These are phyloP conservation scores for Daboia siamensis DNA, from an alignment of 2,113 vertebrate species.

Conservation along the genomic window DNA sequence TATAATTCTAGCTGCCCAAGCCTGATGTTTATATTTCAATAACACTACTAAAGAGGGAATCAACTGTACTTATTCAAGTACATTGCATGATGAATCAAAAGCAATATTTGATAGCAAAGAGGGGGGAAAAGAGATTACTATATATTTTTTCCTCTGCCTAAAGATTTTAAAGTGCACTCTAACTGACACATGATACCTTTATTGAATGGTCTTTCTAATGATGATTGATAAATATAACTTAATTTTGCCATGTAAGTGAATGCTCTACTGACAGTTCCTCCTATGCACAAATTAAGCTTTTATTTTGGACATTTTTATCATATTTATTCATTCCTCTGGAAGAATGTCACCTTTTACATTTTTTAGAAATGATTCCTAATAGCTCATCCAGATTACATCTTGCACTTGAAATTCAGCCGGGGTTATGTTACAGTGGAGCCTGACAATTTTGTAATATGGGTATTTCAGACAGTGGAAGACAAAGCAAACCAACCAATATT, in stretches of 20 bases:
- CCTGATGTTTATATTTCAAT: neutral
- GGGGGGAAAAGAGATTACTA: neutral
- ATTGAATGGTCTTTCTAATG: conserved; percentile 50
- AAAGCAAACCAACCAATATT: conserved; percentile 43
- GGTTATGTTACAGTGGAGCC: conserved; percentile 58
- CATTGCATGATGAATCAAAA: conserved; percentile 8
- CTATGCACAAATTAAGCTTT: conserved; percentile 63
- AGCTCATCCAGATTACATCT: conserved; percentile 72
- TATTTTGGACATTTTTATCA: conserved; percentile 65
- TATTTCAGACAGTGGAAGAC: conserved; percentile 50
- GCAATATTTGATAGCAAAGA: neutral
- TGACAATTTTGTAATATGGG: conserved; percentile 61
- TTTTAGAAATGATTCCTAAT: conserved; percentile 69
- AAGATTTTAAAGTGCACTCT: conserved; percentile 48
- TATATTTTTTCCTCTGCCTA: neutral
- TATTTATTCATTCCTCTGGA: conserved; percentile 66
- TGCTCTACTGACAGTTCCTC: conserved; percentile 66
- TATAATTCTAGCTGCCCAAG: neutral
- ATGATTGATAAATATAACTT: conserved; percentile 67
- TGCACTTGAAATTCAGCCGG: conserved; percentile 62
- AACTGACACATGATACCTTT: conserved; percentile 44
- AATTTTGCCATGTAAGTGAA: conserved; percentile 60
- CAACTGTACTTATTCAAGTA: neutral
- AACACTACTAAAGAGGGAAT: neutral
- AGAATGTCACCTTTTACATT: conserved; percentile 69